phyloP scores from a whole-genome alignment of 2,797 vertebrate species.

The Molossus alvarezi region DNA sequence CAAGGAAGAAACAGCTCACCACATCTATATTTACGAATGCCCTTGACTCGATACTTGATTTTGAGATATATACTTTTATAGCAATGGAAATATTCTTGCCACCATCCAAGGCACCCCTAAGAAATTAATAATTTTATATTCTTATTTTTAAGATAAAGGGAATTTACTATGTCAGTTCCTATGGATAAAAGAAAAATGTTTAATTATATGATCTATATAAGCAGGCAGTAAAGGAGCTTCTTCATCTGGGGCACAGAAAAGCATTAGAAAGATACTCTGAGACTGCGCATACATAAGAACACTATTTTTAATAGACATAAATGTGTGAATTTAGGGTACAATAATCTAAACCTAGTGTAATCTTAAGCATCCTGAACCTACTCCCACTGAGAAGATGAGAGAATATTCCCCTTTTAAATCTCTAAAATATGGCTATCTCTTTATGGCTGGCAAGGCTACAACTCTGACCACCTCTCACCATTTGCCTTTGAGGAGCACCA shows the following conservation, averaged over 20 bases:
- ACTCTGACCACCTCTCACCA: background rate
- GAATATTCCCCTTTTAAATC: background rate
- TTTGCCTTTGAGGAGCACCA: background rate
- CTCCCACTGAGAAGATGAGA: background rate
- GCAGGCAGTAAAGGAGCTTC: background rate
- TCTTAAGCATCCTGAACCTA: background rate
- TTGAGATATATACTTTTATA: background rate
- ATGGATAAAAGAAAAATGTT: background rate
- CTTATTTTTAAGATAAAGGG: slow-evolving; percentile 24
- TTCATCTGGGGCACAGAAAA: background rate
- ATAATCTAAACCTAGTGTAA: background rate
- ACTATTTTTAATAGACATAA: background rate
- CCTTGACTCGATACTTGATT: background rate
- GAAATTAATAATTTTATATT: slow-evolving; percentile 15
- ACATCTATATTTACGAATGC: background rate
- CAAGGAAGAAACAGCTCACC: background rate
- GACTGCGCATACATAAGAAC: background rate
- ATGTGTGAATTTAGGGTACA: background rate
- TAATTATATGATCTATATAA: background rate
- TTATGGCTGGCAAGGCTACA: background rate
- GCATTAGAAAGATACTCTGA: background rate
- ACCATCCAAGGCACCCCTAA: background rate
- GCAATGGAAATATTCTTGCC: background rate
- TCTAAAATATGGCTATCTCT: background rate
- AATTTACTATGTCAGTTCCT: slow-evolving; percentile 1